phyloP scores from a whole-genome alignment of 2,888 invertebrate species.

The Cerastoderma edule region DNA sequence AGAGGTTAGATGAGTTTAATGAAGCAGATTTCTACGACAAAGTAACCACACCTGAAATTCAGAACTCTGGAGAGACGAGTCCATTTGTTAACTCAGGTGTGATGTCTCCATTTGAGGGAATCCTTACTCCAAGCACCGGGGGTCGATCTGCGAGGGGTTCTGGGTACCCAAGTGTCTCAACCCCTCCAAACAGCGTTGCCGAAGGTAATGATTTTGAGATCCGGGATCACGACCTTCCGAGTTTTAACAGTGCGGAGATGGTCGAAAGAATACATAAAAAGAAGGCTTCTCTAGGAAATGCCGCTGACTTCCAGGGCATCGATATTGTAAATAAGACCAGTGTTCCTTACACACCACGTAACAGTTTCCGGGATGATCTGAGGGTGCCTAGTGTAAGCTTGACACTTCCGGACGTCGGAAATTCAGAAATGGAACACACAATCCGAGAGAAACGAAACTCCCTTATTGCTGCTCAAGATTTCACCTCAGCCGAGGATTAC shows the following conservation, averaged over 20 bases:
- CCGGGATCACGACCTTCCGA: slow-evolving; percentile 78
- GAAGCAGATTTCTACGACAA: slow-evolving; percentile 66
- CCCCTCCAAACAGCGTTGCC: slow-evolving; percentile 82
- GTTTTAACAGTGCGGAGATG: slow-evolving; percentile 84
- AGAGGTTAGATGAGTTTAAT: slow-evolving; percentile 60
- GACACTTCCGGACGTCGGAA: slow-evolving; percentile 79
- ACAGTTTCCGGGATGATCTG: slow-evolving; percentile 66
- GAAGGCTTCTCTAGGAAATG: slow-evolving; percentile 77
- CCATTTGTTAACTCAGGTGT: slow-evolving; percentile 49
- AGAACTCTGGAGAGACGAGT: slow-evolving; percentile 49
- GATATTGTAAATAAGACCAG: slow-evolving; percentile 27
- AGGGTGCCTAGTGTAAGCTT: slow-evolving; percentile 28
- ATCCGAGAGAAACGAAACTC: slow-evolving; percentile 79
- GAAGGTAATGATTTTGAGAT: slow-evolving; percentile 42
- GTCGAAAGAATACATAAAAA: slow-evolving; percentile 83
- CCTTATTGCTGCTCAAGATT: slow-evolving; percentile 20
- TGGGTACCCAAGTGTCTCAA: slow-evolving; percentile 60
- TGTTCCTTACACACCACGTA: slow-evolving; percentile 73
- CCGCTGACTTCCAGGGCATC: slow-evolving; percentile 18
- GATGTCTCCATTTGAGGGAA: slow-evolving; percentile 35
- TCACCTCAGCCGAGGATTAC: slow-evolving; percentile 15
- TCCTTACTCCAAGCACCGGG: slow-evolving; percentile 31
- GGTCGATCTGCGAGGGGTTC: slow-evolving; percentile 38
- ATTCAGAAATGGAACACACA: slow-evolving; percentile 82
- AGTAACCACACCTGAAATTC: slow-evolving; percentile 53